A percentile compares a stretch with the other conserved stretches of the same genome.
phyloP scores from a whole-genome alignment of 2,113 vertebrate species.

The Callorhinus ursinus region DNA sequence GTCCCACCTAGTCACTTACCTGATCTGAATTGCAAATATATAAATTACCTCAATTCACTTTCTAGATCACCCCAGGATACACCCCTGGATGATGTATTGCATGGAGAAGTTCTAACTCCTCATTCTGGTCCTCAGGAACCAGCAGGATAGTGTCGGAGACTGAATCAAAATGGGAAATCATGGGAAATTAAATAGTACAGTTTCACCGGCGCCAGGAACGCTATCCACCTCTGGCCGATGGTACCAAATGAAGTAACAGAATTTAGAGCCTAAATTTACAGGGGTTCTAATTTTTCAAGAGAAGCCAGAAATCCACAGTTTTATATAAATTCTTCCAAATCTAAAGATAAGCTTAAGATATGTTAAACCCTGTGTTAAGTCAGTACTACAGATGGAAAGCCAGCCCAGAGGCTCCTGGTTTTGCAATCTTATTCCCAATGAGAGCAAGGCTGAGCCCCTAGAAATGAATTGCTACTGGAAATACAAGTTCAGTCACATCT shows the following conservation, averaged over 20 bases:
- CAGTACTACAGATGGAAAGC: background rate
- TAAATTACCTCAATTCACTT: conserved; percentile 74
- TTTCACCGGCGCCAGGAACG: background rate
- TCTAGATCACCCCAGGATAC: background rate
- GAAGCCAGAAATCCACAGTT: background rate
- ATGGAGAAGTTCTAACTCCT: background rate
- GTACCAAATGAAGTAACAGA: background rate
- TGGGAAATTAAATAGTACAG: background rate
- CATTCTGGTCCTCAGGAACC: background rate
- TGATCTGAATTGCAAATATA: conserved; percentile 68
- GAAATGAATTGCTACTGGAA: background rate
- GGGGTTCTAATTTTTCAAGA: background rate
- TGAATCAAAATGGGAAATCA: background rate
- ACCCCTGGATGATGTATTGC: background rate
- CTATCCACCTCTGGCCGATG: background rate
- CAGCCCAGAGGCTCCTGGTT: background rate
- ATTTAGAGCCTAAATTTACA: background rate
- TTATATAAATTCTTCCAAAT: background rate
- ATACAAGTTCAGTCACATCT: background rate
- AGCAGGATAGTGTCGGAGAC: background rate
- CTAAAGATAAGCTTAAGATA: conserved; percentile 7
- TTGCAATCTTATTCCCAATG: background rate
- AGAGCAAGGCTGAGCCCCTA: background rate
- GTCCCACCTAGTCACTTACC: conserved; percentile 52
- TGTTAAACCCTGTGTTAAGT: background rate